These are phyloP conservation scores for Antedon bifida DNA, from an alignment of 35 echinoderm and acorn worm genomes.

Conservation along the genomic window DNA sequence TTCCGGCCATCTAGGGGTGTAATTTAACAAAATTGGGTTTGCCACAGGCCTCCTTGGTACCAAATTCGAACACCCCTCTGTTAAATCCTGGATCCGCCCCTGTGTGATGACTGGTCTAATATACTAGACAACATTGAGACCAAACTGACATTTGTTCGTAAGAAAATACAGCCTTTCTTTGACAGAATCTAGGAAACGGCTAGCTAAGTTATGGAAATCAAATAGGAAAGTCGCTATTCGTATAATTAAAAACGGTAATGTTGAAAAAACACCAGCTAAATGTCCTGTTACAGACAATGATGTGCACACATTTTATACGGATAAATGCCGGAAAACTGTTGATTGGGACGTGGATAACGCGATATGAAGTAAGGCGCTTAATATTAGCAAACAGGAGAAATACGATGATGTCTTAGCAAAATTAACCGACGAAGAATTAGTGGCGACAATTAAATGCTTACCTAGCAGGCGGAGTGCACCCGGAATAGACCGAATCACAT, in stretches of 20 bases:
- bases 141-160: too few species aligned
- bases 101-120: too few species aligned
- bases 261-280: not conserved
- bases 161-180: too few species aligned
- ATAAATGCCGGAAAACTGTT: not conserved
- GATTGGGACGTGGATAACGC: not conserved
- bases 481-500: not conserved
- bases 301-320: not conserved
- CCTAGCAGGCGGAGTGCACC: not conserved
- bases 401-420: not conserved
- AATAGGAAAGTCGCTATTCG: not conserved
- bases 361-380: not conserved
- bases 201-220: too few species aligned
- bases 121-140: too few species aligned
- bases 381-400: not conserved
- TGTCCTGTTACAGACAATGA: not conserved
- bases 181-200: too few species aligned
- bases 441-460: not conserved
- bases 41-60: too few species aligned
- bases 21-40: too few species aligned
- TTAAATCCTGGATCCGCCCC: too few species aligned
- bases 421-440: not conserved
- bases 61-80: too few species aligned
- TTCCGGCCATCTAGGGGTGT: too few species aligned
- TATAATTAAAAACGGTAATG: not conserved